Conservation (phyloP, 2,113 vertebrate genomes). For the Chaetura pelagica region DNA sequence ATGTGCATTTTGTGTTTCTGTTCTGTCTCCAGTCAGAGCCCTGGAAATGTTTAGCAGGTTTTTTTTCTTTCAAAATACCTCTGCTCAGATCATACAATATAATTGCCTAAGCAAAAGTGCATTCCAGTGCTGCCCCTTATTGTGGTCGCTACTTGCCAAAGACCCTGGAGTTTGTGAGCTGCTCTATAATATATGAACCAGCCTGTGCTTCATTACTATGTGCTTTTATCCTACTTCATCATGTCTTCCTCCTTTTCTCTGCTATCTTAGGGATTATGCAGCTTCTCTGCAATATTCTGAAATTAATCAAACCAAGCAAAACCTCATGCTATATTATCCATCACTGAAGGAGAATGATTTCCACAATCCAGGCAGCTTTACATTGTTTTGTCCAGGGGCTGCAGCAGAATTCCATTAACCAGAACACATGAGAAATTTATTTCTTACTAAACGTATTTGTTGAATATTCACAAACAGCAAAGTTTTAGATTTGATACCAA, state of each 20-base stretch:
- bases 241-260: conserved; percentile 57
- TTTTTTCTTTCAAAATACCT: conserved; percentile 26
- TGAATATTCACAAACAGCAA: conserved; percentile 54
- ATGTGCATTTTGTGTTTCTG: conserved; percentile 39
- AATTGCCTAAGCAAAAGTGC: conserved; percentile 23
- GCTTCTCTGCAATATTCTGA: conserved; percentile 80
- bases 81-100: background rate
- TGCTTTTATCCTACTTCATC: conserved; percentile 69
- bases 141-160: conserved; percentile 52
- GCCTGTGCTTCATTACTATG: conserved; percentile 41
- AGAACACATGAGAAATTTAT: conserved; percentile 23
- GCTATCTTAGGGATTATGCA: conserved; percentile 80
- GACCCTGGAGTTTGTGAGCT: background rate
- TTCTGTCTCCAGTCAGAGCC: conserved; percentile 12
- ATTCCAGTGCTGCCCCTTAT: conserved; percentile 23
- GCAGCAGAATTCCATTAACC: conserved; percentile 75
- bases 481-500: conserved; percentile 19
- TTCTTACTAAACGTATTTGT: conserved; percentile 63
- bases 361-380: conserved; percentile 67
- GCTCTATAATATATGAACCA: conserved; percentile 2
- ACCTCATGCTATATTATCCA: conserved; percentile 78
- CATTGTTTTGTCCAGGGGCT: conserved; percentile 75
- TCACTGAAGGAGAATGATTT: conserved; percentile 73
- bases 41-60: background rate
- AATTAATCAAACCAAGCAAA: conserved; percentile 84